Conservation (phyloP, 2,113 vertebrate species). For the Campylorhamphus procurvoides region DNA sequence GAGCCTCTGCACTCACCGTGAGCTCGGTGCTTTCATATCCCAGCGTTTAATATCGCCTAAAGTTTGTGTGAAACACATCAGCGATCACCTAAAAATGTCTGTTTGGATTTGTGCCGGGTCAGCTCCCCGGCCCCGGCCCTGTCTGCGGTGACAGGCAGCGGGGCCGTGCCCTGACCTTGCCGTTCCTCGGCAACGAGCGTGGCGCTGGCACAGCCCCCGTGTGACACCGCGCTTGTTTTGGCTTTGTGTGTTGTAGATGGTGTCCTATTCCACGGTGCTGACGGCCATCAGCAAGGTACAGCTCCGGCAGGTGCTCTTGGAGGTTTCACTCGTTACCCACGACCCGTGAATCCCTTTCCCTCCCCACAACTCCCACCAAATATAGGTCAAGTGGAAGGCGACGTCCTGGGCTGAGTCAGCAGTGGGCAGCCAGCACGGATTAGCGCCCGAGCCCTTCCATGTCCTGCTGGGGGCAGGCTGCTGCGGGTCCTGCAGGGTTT, state of each 20-base stretch:
- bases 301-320: background rate
- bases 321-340: background rate
- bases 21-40: background rate
- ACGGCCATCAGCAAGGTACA: slow-evolving; percentile 93
- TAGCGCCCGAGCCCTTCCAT: background rate
- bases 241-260: slow-evolving; percentile 83
- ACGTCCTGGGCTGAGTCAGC: slow-evolving; percentile 56
- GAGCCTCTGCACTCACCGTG: background rate
- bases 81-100: slow-evolving; percentile 56
- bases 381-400: slow-evolving; percentile 61
- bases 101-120: slow-evolving; percentile 62
- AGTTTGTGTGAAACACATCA: slow-evolving; percentile 31
- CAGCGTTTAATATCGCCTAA: background rate
- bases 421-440: background rate
- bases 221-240: background rate
- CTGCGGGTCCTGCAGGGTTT: fast-evolving
- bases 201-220: background rate
- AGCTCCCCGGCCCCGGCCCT: background rate
- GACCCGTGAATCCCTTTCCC: background rate
- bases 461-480: background rate
- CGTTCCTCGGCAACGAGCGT: background rate
- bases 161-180: slow-evolving; percentile 53
- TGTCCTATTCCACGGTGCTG: slow-evolving; percentile 95
- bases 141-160: background rate
- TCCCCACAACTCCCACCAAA: background rate